These are phyloP conservation scores for Branchinecta lynchi DNA, from an alignment of 1,140 invertebrate species.

Conservation along the genomic window DNA sequence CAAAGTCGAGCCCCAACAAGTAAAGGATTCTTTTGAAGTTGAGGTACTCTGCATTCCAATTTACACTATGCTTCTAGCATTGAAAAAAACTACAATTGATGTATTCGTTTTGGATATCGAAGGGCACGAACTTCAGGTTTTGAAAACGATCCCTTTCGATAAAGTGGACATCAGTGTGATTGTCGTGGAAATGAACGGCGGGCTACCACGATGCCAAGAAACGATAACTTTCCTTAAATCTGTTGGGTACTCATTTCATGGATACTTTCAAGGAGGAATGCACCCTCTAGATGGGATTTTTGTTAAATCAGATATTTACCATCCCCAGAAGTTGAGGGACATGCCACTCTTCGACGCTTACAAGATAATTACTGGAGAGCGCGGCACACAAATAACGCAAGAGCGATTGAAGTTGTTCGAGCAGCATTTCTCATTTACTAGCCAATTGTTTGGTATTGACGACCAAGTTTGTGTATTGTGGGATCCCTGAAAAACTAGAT, in stretches of 20 bases:
- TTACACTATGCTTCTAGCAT: neutral
- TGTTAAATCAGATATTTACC: neutral
- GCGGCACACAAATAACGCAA: no score
- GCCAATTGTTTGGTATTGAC: no score
- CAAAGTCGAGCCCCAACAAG: no score
- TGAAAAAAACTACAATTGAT: neutral
- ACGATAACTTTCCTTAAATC: neutral
- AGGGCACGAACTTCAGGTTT: neutral
- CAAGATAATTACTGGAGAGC: neutral
- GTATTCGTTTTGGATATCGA: neutral
- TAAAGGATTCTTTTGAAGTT: no score
- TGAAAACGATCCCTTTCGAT: neutral
- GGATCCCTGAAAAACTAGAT: no score
- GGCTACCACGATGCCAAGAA: neutral
- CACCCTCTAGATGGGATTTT: neutral
- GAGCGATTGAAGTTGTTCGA: no score
- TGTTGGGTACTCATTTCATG: neutral
- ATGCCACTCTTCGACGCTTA: neutral
- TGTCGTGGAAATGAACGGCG: neutral
- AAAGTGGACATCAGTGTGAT: neutral
- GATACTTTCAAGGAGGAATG: neutral
- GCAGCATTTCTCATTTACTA: no score
- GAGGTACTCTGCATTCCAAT: neutral
- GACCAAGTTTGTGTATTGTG: no score
- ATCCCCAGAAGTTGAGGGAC: conserved; percentile 3